A percentile compares a stretch with the other conserved stretches of the same genome.
Evolutionary conservation across 2,113 vertebrate species (phyloP).

Genomic region (Cololabis saira): DNA sequence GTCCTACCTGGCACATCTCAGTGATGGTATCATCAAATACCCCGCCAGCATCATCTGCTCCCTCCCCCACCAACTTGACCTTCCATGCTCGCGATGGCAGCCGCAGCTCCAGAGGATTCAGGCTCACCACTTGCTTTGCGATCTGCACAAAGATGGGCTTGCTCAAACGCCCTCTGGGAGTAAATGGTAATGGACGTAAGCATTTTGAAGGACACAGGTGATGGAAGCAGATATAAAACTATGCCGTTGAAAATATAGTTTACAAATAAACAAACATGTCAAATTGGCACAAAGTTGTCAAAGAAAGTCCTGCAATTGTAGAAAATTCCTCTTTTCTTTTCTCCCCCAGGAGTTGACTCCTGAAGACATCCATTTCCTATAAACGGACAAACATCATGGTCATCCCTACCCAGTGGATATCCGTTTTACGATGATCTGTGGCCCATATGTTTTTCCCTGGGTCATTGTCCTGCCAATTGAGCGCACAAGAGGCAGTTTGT

Average conservation of each 20-base stretch:
- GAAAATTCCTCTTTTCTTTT: neutral
- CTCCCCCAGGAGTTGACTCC: neutral
- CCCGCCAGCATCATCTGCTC: constrained; percentile 85
- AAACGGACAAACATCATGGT: neutral
- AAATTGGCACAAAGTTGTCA: constrained; percentile 1
- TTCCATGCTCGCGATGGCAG: constrained; percentile 86
- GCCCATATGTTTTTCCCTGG: constrained; percentile 86
- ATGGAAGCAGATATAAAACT: neutral
- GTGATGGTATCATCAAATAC: constrained; percentile 88
- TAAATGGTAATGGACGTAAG: neutral
- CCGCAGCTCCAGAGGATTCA: constrained; percentile 83
- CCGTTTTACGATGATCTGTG: constrained; percentile 85
- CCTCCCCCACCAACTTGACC: constrained; percentile 85
- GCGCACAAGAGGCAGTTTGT: constrained; percentile 83
- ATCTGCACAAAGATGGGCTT: constrained; percentile 87
- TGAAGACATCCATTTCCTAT: constrained; percentile 6
- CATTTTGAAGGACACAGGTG: neutral
- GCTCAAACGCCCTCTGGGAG: constrained; percentile 82
- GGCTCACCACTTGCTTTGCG: constrained; percentile 82
- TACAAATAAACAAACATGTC: neutral
- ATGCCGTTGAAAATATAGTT: neutral
- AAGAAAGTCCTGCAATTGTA: constrained; percentile 5
- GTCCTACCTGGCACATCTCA: constrained; percentile 85
- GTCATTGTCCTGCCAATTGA: constrained; percentile 85
- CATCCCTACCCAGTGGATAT: constrained; percentile 80